Conservation (phyloP, 2,113 vertebrate genomes). For the Lophius piscatorius region DNA sequence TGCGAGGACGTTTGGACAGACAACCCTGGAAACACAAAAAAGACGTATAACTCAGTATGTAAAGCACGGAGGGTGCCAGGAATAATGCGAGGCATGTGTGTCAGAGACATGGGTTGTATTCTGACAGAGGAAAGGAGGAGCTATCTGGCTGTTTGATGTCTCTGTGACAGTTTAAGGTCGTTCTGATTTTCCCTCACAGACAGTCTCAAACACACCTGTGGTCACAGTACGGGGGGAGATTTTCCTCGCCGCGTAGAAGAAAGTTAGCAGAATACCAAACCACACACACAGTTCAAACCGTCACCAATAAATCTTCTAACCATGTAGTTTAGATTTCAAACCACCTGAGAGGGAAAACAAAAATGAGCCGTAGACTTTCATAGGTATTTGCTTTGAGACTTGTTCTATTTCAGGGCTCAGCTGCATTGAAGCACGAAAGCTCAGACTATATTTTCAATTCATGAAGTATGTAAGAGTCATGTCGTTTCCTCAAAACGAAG, state of each 20-base stretch:
- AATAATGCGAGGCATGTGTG: conserved; percentile 70
- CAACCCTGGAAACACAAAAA: conserved; percentile 3
- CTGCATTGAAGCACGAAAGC: no score
- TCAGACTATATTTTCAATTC: background rate
- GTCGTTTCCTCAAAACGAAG: no score
- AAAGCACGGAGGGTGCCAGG: conserved; percentile 41
- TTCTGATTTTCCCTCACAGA: conserved; percentile 47
- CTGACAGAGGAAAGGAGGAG: conserved; percentile 32
- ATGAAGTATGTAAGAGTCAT: no score
- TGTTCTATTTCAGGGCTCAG: no score
- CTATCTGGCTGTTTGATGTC: conserved; percentile 17
- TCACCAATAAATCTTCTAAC: conserved; percentile 16
- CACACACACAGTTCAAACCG: conserved; percentile 44
- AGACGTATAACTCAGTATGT: conserved; percentile 4
- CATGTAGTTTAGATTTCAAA: background rate
- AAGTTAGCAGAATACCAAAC: conserved; percentile 62
- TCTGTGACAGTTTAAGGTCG: conserved; percentile 37
- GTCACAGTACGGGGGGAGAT: conserved; percentile 47
- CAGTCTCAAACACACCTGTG: conserved; percentile 28
- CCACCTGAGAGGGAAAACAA: conserved; percentile 20
- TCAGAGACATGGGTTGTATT: conserved; percentile 36
- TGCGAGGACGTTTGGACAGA: conserved; percentile 28
- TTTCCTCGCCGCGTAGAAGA: conserved; percentile 54
- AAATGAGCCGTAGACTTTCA: background rate
- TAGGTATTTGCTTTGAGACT: background rate